A percentile compares a stretch with the other conserved stretches of the same genome.
These are phyloP conservation scores for Epicampocera succincta DNA, from an alignment of 2,888 invertebrate genomes.

Conservation along the genomic window DNA sequence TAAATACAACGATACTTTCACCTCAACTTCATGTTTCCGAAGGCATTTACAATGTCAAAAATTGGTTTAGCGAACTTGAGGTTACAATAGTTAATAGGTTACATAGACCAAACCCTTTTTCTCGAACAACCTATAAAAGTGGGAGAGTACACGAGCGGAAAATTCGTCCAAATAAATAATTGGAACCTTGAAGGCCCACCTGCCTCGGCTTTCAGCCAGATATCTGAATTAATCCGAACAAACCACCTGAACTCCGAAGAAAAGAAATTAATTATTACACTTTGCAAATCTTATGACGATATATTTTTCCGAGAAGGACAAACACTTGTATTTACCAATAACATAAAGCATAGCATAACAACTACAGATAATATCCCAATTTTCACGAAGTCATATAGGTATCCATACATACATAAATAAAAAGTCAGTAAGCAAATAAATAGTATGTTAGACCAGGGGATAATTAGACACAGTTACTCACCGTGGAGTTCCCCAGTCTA, in stretches of 20 bases:
- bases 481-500: too few relatives aligned
- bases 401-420: constrained; percentile 24
- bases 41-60: not conserved
- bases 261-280: constrained; percentile 4
- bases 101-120: not conserved
- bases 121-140: too few relatives aligned
- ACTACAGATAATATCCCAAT: constrained; percentile 36
- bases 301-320: constrained; percentile 29
- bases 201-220: not conserved
- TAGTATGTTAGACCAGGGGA: constrained; percentile 21
- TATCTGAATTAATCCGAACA: not conserved
- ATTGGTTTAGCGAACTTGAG: not conserved
- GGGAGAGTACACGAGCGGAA: not conserved
- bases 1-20: too few relatives aligned
- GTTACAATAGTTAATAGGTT: not conserved
- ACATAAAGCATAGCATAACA: constrained; percentile 27
- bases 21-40: too few relatives aligned
- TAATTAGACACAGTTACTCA: not conserved
- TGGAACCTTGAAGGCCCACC: not conserved
- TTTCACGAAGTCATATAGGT: constrained; percentile 42
- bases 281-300: not conserved
- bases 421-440: constrained; percentile 31
- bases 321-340: constrained; percentile 14
- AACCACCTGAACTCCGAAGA: constrained; percentile 29
- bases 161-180: not conserved